Percentiles rank a stretch among this genome's conserved stretches.
Conservation (phyloP, 2,888 invertebrate species). For the Apoderus coryli region DNA sequence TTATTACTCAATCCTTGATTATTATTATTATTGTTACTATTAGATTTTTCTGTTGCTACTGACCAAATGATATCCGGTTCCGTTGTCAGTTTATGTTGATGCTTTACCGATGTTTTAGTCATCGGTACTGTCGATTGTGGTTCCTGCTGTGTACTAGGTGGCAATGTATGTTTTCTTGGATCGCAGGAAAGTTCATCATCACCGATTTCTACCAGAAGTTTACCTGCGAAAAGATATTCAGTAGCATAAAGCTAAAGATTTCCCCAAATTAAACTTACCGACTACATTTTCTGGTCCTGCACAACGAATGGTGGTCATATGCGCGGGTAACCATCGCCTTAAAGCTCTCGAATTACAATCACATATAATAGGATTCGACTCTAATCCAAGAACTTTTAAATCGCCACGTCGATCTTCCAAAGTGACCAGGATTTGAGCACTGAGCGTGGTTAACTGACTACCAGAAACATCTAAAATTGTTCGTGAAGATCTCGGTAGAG, state of each 20-base stretch:
- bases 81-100: conserved; percentile 44
- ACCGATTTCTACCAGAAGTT: conserved; percentile 56
- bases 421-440: conserved; percentile 63
- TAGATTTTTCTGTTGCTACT: too few species aligned
- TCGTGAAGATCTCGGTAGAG: conserved; percentile 72
- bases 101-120: conserved; percentile 25
- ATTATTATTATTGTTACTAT: too few species aligned
- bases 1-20: too few species aligned
- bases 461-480: conserved; percentile 66
- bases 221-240: conserved; percentile 45
- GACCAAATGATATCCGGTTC: conserved; percentile 88
- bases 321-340: conserved; percentile 60
- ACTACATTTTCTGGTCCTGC: conserved; percentile 53
- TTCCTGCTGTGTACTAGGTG: conserved; percentile 20
- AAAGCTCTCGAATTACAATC: conserved; percentile 73
- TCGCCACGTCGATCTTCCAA: conserved; percentile 70
- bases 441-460: conserved; percentile 59
- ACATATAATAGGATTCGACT: conserved; percentile 68
- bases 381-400: conserved; percentile 57
- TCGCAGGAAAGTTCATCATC: conserved; percentile 76
- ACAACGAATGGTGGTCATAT: conserved; percentile 45
- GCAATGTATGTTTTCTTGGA: conserved; percentile 40
- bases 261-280: too few species aligned
- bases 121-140: conserved; percentile 29
- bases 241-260: too few species aligned